Percentiles rank a stretch among this genome's conserved stretches.
Evolutionary conservation across 2,888 invertebrate genomes (phyloP).

Genomic region (Watsonalla binaria): DNA sequence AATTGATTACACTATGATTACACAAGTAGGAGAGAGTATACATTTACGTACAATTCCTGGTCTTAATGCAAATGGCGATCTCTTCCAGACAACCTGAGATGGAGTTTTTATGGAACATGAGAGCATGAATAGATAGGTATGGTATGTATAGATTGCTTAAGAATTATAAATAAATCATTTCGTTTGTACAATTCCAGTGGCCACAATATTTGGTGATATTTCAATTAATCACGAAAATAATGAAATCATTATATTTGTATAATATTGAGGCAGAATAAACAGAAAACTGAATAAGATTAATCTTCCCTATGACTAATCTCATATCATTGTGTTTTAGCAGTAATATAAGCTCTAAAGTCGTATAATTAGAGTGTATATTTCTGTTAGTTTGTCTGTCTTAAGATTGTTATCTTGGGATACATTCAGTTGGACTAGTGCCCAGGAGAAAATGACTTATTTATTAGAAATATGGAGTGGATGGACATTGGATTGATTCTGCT

Average conservation of each 20-base stretch:
- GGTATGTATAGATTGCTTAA: too few relatives aligned
- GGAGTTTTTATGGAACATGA: too few relatives aligned
- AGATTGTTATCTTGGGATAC: not conserved
- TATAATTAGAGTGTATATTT: not conserved
- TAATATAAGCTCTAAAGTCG: not conserved
- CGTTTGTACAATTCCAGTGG: too few relatives aligned
- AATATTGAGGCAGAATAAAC: not conserved
- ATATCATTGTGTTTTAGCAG: not conserved
- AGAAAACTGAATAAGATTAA: not conserved
- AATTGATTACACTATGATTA: too few relatives aligned
- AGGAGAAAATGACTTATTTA: not conserved
- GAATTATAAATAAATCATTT: too few relatives aligned
- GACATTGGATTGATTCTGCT: not conserved
- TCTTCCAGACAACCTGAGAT: too few relatives aligned
- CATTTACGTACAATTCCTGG: too few relatives aligned
- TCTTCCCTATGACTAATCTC: not conserved
- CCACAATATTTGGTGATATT: too few relatives aligned
- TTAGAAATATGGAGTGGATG: not conserved
- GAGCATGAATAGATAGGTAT: too few relatives aligned
- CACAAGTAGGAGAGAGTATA: too few relatives aligned
- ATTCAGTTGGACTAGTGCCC: not conserved
- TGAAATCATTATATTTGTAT: not conserved
- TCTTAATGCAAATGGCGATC: too few relatives aligned
- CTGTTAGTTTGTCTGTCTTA: not conserved
- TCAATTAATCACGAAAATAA: not conserved